These are phyloP conservation scores for Virgularia gustaviana DNA, from an alignment of 92 coral and sea anemone species.

Conservation along the genomic window DNA sequence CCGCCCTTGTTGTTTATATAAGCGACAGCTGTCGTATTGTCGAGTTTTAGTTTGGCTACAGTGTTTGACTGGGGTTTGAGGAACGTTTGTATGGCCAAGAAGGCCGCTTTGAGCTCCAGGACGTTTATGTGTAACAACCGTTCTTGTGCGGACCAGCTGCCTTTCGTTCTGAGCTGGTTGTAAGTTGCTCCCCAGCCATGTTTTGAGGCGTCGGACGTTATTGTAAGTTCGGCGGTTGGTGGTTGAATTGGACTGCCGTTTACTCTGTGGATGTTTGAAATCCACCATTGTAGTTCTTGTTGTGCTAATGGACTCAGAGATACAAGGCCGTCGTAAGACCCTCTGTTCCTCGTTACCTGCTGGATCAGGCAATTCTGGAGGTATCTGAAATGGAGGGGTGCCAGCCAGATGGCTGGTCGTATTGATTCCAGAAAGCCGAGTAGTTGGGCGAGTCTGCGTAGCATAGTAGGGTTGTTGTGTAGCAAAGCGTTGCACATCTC, in stretches of 20 bases:
- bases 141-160: constrained; percentile 47
- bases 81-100: constrained; percentile 44
- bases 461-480: constrained; percentile 13
- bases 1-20: constrained; percentile 57
- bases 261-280: constrained; percentile 23
- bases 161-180: constrained; percentile 33
- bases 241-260: constrained; percentile 45
- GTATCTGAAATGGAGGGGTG: constrained; percentile 43
- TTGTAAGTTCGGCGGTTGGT: constrained; percentile 29
- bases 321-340: constrained; percentile 10
- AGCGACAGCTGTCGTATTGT: constrained; percentile 48
- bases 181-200: constrained; percentile 52
- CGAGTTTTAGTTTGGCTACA: constrained; percentile 23
- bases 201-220: constrained; percentile 47
- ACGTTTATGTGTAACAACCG: constrained; percentile 44
- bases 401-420: constrained; percentile 37
- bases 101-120: constrained; percentile 48
- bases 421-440: constrained; percentile 34
- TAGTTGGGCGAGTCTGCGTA: constrained; percentile 26
- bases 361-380: constrained; percentile 30
- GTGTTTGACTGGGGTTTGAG: constrained; percentile 45
- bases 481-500: background rate
- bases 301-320: constrained; percentile 22
- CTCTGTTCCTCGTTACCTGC: constrained; percentile 30
- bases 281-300: constrained; percentile 43